phyloP scores from a whole-genome alignment of 2,888 invertebrate species.

The Lycaena phlaeas region DNA sequence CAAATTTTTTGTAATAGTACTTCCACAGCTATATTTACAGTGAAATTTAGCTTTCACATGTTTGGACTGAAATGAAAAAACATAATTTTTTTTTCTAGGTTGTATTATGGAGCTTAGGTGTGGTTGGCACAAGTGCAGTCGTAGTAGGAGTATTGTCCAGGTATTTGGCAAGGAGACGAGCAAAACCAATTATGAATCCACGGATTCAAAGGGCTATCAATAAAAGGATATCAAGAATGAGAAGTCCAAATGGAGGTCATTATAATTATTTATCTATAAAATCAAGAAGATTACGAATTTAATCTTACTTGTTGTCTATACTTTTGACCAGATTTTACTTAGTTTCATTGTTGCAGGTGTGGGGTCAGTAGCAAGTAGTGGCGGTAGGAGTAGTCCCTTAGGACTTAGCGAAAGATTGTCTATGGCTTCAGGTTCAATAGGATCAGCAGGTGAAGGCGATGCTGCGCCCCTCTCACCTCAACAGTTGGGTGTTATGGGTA shows the following conservation, averaged over 20 bases:
- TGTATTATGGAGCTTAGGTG: constrained; percentile 80
- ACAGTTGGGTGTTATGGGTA: constrained; percentile 91
- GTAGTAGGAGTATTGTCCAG: constrained; percentile 88
- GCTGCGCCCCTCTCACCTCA: constrained; percentile 84
- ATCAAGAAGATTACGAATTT: too few species aligned
- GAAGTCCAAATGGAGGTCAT: constrained; percentile 78
- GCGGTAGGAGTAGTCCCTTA: constrained; percentile 74
- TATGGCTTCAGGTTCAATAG: constrained; percentile 78
- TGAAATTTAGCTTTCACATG: too few species aligned
- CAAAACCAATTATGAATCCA: constrained; percentile 74
- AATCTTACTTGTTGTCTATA: neutral
- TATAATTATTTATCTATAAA: neutral
- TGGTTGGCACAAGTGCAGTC: constrained; percentile 80
- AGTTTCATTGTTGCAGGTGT: constrained; percentile 53
- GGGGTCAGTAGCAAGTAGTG: constrained; percentile 78
- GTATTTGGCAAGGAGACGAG: constrained; percentile 81
- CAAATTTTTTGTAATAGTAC: too few species aligned
- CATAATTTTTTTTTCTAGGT: too few species aligned
- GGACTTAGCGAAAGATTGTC: constrained; percentile 78
- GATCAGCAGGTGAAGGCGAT: constrained; percentile 72
- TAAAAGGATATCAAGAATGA: constrained; percentile 76
- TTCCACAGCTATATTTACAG: too few species aligned
- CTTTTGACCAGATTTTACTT: constrained; percentile 1
- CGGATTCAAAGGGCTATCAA: constrained; percentile 68
- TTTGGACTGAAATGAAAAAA: too few species aligned